Evolutionary conservation across 2,888 invertebrate genomes (phyloP), one percentile per base, ranked within the genome.

Genomic region (Strigamia maritima): DNA sequence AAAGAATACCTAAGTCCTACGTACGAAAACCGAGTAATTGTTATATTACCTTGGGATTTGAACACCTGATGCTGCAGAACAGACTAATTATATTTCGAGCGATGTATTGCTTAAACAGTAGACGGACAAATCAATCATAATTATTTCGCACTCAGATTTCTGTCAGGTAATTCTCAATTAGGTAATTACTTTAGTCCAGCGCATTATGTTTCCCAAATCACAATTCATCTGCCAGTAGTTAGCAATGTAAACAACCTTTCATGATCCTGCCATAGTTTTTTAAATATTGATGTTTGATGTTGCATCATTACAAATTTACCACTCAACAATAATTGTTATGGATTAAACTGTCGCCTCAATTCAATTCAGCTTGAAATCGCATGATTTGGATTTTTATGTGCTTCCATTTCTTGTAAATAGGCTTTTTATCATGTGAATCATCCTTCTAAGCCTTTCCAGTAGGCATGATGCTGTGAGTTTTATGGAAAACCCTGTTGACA

Each of bases 401-500:
- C 19, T 19, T 60, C 10, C 8, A 60, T 60, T 60, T 60, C 60
- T 60, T 24, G 60, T 60, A 60, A 24, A 60, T 60, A 19, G 12
- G 60, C 60, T 60, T 22, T n/a, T 49, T 10, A 49, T 49, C 24
- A 24, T 2, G 60, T 60, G 60, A 8, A 60, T 60, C 24, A 60
- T 24, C 60, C 24, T 60, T 22, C 22, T 19, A 60, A 60, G 19
- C 60, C 19, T 60, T 22, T 60, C 19, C 60, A 12, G 12, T 6
- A n/a, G 60, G 22, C 19, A 22, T 2, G 60, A 24, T 60, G 60
- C 60, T 24, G 60, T 19, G 60, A 60, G 7, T 24, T 60, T 60
- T 60, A 60, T 60, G 19, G 60, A 60, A 19, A 60, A 24, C 24
- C 60, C 60, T 60, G 60, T 60, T 60, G 60, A 60, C 60, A 60